These are phyloP conservation scores for Austrolebias charrua DNA, from an alignment of 2,797 vertebrate genomes.

Conservation along the genomic window DNA sequence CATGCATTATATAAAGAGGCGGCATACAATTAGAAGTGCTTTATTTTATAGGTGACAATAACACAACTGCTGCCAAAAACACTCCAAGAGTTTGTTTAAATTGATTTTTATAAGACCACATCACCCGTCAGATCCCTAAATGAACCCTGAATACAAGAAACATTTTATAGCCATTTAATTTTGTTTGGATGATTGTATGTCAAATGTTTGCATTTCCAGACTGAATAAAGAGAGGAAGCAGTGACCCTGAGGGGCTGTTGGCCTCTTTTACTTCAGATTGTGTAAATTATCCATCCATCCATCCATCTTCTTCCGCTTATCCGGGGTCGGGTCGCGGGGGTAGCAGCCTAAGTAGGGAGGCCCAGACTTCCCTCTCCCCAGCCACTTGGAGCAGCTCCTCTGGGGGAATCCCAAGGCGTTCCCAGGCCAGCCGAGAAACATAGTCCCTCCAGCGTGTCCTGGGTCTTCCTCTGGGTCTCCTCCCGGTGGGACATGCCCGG, in stretches of 20 bases:
- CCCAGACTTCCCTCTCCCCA: too few species aligned
- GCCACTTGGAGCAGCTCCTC: too few species aligned
- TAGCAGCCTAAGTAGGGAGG: too few species aligned
- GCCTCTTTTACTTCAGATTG: constrained; percentile 1
- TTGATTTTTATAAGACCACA: constrained; percentile 46
- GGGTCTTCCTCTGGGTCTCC: too few species aligned
- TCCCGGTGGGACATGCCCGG: too few species aligned
- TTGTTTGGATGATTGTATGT: constrained; percentile 24
- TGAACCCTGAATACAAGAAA: constrained; percentile 51
- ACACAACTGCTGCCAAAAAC: constrained; percentile 39
- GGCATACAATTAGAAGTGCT: constrained; percentile 36
- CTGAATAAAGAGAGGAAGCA: not conserved
- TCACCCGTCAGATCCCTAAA: constrained; percentile 45
- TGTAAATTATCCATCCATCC: too few species aligned
- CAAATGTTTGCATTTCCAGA: constrained; percentile 12
- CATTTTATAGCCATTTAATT: constrained; percentile 23
- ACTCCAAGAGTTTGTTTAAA: constrained; percentile 47
- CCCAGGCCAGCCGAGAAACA: too few species aligned
- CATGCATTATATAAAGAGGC: constrained; percentile 32
- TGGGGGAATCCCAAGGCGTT: too few species aligned
- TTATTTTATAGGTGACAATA: constrained; percentile 36
- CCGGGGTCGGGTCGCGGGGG: too few species aligned
- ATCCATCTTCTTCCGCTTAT: too few species aligned
- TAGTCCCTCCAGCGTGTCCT: too few species aligned
- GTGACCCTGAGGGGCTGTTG: constrained; percentile 18